Evolutionary conservation across 1,140 invertebrate genomes (phyloP).

Genomic region (Gyrodactylus salaris): DNA sequence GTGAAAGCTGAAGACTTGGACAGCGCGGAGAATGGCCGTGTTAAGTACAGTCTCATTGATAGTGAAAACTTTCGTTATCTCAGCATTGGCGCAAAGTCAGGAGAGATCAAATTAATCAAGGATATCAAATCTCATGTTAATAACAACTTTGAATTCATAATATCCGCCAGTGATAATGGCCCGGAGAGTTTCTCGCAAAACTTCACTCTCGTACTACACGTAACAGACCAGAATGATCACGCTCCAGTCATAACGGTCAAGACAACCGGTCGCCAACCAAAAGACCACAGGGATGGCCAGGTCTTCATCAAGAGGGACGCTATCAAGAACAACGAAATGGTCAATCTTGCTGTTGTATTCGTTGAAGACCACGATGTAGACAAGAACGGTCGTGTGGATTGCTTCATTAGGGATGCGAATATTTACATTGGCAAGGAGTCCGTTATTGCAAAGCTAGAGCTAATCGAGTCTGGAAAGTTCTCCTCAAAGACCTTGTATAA

Average conservation of each 20-base stretch:
- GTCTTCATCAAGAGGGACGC: neutral
- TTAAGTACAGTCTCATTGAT: neutral
- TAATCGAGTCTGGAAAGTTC: neutral
- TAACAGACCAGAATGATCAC: neutral
- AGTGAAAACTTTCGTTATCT: neutral
- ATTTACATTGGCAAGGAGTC: neutral
- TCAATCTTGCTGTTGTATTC: neutral
- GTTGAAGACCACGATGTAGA: neutral
- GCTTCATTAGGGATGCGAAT: neutral
- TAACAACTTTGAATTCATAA: neutral
- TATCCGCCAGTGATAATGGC: neutral
- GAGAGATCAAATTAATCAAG: neutral
- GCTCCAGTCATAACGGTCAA: neutral
- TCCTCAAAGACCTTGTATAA: neutral
- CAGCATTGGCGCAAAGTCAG: neutral
- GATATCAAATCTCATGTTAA: neutral
- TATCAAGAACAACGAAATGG: neutral
- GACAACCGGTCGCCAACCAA: neutral
- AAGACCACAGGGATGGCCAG: neutral
- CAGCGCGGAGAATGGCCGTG: neutral
- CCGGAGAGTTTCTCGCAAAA: neutral
- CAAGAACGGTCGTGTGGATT: neutral
- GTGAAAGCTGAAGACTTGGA: neutral
- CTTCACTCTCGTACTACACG: neutral
- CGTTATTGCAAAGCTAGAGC: neutral